Evolutionary conservation across 2,888 invertebrate species (phyloP), one percentile per base, ranked within the genome.

Genomic region (Drosophila barbarae): DNA sequence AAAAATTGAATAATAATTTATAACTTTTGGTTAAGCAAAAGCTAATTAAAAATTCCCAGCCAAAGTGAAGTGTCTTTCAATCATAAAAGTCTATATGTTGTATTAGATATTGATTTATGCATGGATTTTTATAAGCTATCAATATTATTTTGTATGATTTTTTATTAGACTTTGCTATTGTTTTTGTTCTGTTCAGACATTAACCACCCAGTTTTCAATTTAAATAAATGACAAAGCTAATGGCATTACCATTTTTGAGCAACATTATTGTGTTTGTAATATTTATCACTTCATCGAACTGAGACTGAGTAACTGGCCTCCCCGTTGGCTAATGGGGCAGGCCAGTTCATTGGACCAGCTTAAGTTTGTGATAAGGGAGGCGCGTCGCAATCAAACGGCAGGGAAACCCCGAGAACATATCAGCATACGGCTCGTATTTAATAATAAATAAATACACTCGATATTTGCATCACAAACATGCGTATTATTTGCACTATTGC

Each of bases 291-390:
- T 30, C 12, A 30, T 28, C 10, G n/a, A 5, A n/a, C 18, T 18
- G 3, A 8, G 2, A 23, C 34, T 47, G 7, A 10, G 35, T 35
- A 35, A 54, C 13, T 21, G 10, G 28, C 55, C 23, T 44, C 12
- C 30, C 9, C 34, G 7, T 8, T 4, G 2, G 6, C 6, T 35
- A 4, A 15, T 30, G 35, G 6, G 18, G 38, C 3, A 9, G 18
- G 38, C 3, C 46, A 32, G 57, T 46, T 56, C 44, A 38, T 56
- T 59, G 57, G 38, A 46, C 32, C 15, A 18, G 46, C 46, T 18
- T 46, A n/a, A 57, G 59, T 57, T 56, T n/a, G 23, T 39, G 57
- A 57, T 60, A 60, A 57, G 57, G 18, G 41, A 10, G 12, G 18
- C 18, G 26, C n/a, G 26, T 32, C 18, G 57, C 59, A 59, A 59